phyloP scores from a whole-genome alignment of 2,113 vertebrate genomes.

The Pelobates fuscus region DNA sequence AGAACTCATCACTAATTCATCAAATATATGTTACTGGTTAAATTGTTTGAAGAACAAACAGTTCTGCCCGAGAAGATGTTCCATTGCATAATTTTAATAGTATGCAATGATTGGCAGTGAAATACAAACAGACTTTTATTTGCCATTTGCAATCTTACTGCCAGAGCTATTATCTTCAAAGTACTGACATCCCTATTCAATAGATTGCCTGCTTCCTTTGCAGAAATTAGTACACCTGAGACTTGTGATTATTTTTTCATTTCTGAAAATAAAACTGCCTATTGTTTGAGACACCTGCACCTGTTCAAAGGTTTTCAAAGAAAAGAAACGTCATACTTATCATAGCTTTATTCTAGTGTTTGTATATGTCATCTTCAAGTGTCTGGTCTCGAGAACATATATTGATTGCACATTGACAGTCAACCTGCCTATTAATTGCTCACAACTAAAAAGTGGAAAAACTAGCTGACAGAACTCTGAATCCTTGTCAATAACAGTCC shows the following conservation, averaged over 20 bases:
- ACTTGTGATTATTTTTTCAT: constrained; percentile 58
- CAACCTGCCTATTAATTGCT: constrained; percentile 69
- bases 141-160: constrained; percentile 72
- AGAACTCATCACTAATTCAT: constrained; percentile 70
- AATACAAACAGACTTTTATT: constrained; percentile 62
- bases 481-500: constrained; percentile 71
- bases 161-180: constrained; percentile 68
- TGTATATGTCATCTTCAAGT: constrained; percentile 72
- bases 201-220: constrained; percentile 68
- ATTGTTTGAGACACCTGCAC: constrained; percentile 40
- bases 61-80: constrained; percentile 56
- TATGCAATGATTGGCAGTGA: constrained; percentile 49
- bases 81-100: constrained; percentile 56
- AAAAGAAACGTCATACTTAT: constrained; percentile 69
- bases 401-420: constrained; percentile 70
- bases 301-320: constrained; percentile 70
- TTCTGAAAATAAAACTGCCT: constrained; percentile 22
- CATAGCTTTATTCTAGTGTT: constrained; percentile 67
- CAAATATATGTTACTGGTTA: constrained; percentile 59
- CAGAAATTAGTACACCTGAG: constrained; percentile 75
- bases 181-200: constrained; percentile 72
- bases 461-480: constrained; percentile 67
- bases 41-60: constrained; percentile 65
- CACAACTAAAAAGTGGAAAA: constrained; percentile 71
- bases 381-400: constrained; percentile 77